A percentile compares a stretch with the other conserved stretches of the same genome.
Evolutionary conservation across 2,113 vertebrate genomes (phyloP).

Genomic region (Cyphomyrus discorhynchus): DNA sequence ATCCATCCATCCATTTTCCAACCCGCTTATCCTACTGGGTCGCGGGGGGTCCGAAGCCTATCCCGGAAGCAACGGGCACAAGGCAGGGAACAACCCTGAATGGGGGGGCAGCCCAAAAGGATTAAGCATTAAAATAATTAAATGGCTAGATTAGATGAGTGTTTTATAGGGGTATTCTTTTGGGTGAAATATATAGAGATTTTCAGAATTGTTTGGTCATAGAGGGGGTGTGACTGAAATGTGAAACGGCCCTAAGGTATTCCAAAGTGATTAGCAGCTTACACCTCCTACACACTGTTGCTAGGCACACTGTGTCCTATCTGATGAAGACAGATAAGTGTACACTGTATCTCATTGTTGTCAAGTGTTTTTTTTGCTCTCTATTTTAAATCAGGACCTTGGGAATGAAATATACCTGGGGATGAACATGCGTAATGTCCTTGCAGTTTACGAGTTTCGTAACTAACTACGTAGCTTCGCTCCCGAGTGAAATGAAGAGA

Average conservation of each 20-base stretch:
- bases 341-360: neutral
- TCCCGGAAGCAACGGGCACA: too few species aligned
- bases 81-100: too few species aligned
- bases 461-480: neutral
- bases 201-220: neutral
- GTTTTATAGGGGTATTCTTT: neutral
- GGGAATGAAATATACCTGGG: neutral
- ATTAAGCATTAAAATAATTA: neutral
- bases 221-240: constrained; percentile 11
- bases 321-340: constrained; percentile 12
- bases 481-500: neutral
- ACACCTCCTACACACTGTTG: constrained; percentile 15
- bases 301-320: neutral
- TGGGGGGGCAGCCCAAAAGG: too few species aligned
- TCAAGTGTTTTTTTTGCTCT: neutral
- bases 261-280: constrained; percentile 4
- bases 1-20: too few species aligned
- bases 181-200: neutral
- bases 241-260: neutral
- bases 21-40: too few species aligned
- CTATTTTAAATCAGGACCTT: neutral
- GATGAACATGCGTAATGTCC: neutral
- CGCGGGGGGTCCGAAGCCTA: too few species aligned
- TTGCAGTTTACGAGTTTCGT: neutral
- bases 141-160: neutral